Conservation (phyloP, 2,797 vertebrate species). For the Apogon hyalosoma region DNA sequence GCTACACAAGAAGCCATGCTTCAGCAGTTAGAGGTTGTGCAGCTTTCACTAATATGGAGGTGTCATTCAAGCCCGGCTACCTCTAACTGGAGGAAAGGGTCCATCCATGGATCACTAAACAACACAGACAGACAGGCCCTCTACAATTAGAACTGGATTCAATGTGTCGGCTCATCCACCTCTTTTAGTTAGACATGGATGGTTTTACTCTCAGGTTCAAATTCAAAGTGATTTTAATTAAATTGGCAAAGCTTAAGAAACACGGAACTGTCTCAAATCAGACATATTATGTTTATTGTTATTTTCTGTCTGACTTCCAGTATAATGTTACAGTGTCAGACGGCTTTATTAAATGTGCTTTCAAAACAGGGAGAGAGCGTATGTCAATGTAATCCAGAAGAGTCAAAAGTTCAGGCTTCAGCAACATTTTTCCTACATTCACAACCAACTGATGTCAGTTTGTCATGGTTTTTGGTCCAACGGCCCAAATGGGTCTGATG, state of each 20-base stretch:
- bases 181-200: slow-evolving; percentile 53
- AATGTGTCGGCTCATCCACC: slow-evolving; percentile 38
- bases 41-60: slow-evolving; percentile 68
- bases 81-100: slow-evolving; percentile 70
- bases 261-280: neutral
- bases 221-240: slow-evolving; percentile 36
- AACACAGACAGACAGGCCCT: slow-evolving; percentile 64
- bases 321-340: too few relatives aligned
- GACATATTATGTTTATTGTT: neutral
- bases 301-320: too few relatives aligned
- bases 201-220: slow-evolving; percentile 25
- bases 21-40: slow-evolving; percentile 74
- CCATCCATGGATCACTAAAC: slow-evolving; percentile 76
- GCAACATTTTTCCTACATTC: too few relatives aligned
- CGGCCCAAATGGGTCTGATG: too few relatives aligned
- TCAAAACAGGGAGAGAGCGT: too few relatives aligned
- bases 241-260: slow-evolving; percentile 23
- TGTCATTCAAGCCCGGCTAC: slow-evolving; percentile 75
- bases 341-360: too few relatives aligned
- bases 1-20: slow-evolving; percentile 66
- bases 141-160: slow-evolving; percentile 71
- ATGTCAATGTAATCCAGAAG: too few relatives aligned
- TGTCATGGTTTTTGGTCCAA: too few relatives aligned
- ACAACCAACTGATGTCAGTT: too few relatives aligned
- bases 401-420: too few relatives aligned